Base-by-base conservation (phyloP, 1,140 invertebrate species). In the Orius laevigatus region DNA sequence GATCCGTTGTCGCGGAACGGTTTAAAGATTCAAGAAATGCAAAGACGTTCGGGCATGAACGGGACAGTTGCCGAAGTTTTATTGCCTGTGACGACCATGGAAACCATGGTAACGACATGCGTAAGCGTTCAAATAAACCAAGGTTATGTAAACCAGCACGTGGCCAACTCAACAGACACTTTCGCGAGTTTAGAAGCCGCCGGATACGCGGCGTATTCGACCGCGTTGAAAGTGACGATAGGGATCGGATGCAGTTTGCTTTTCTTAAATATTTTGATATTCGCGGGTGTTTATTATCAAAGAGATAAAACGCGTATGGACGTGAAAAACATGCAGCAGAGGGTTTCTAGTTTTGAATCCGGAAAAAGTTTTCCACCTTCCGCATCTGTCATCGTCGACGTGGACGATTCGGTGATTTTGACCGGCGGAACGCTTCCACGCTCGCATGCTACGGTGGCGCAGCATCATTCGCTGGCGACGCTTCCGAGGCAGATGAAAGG, bases 281-380 rank as follows among this genome's bases (percentile, higher is more conserved):
- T 94, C 59, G 87, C 87, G 31, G 89, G 88, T 2, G 85, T 94
- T 0, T 94, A 91, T 58, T 93, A 93, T 62, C 88, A 93, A 59
- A 70, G 87, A 10, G 87, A 93, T 59, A 68, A 90, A 61, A 79
- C 81, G 9, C 69, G 80, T 72, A 65, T 56, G 42, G 56, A 57
- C 31, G 54, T 55, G 38, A 58, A 49, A 31, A 45, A 49, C 8
- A 55, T 48, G 44, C 42, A 53, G 12, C 48, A 50, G 19, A 10
- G 42, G 8, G 39, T 44, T 16, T 42, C 32, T 33, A 54, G 38
- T 34, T 56, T 51, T 15, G 46, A 48, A 10, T 48, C 51, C 5
- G 25, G 33, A 6, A 55, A 51, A 49, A 50, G 50, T 36, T 56
- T 46, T 11, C 46, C 53, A 11, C 41, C 49, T 6, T 33, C 49